phyloP scores from a whole-genome alignment of 1,140 invertebrate species.

The Drosophila cardini region DNA sequence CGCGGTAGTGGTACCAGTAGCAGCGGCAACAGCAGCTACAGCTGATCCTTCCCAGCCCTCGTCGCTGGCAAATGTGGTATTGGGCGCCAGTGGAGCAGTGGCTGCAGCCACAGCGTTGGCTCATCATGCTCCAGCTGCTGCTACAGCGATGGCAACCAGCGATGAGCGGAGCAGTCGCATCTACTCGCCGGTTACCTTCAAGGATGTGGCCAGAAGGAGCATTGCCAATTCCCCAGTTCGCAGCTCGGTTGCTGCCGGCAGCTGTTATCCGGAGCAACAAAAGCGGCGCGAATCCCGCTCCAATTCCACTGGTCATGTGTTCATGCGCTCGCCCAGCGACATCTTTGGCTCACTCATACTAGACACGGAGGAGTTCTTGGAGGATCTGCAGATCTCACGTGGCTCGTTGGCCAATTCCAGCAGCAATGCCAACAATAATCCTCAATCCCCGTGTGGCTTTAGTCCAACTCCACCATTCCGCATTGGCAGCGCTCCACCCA shows the following conservation, averaged over 20 bases:
- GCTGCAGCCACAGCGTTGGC: constrained; percentile 60
- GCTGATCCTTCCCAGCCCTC: no score
- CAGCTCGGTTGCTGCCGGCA: constrained; percentile 54
- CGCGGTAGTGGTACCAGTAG: constrained; percentile 37
- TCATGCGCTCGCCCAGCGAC: constrained; percentile 85
- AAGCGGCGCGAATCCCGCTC: constrained; percentile 86
- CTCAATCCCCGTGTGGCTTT: constrained; percentile 55
- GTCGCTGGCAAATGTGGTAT: constrained; percentile 34
- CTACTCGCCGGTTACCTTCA: constrained; percentile 94
- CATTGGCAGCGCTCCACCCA: constrained; percentile 78
- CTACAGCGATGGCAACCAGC: constrained; percentile 46
- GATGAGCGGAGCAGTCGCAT: constrained; percentile 87
- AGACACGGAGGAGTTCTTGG: constrained; percentile 87
- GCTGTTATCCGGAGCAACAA: constrained; percentile 54
- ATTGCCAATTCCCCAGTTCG: constrained; percentile 90
- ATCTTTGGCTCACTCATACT: constrained; percentile 86
- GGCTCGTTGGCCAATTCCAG: constrained; percentile 59
- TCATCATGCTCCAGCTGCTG: constrained; percentile 82
- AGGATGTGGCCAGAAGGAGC: constrained; percentile 91
- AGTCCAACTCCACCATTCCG: constrained; percentile 79
- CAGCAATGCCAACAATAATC: constrained; percentile 40
- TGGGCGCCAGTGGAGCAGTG: constrained; percentile 44
- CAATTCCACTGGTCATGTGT: constrained; percentile 86
- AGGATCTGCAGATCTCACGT: constrained; percentile 85
- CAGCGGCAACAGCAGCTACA: constrained; percentile 43